Evolutionary conservation across 2,888 invertebrate genomes (phyloP).

Genomic region (Ornithoptera alexandrae): DNA sequence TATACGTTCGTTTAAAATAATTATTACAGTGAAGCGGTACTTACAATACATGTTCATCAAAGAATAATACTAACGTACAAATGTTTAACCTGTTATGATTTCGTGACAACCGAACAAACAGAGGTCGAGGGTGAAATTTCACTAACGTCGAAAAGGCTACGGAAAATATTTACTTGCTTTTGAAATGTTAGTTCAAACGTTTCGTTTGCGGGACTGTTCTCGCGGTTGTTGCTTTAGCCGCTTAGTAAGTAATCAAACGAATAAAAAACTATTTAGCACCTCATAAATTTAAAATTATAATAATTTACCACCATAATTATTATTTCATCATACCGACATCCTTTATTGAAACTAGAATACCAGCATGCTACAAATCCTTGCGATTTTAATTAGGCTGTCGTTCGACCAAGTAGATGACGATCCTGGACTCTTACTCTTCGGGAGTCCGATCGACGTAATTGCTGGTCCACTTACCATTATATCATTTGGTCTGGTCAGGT

Average conservation of each 20-base stretch:
- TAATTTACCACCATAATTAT: no score
- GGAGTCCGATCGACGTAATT: no score
- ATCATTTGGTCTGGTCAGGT: no score
- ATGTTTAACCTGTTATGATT: conserved; percentile 24
- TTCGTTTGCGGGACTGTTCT: conserved; percentile 8
- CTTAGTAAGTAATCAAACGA: neutral
- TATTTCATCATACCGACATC: no score
- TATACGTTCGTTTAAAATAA: neutral
- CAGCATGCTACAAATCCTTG: no score
- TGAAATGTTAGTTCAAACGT: conserved; percentile 24
- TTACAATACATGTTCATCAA: neutral
- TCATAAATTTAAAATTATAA: no score
- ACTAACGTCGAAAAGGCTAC: conserved; percentile 5
- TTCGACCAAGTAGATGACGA: no score
- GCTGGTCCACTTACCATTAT: no score
- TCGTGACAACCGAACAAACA: conserved; percentile 22
- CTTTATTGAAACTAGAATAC: no score
- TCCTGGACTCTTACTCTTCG: no score
- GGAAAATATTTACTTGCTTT: conserved; percentile 19
- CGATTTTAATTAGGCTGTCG: no score
- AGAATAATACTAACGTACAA: conserved; percentile 7
- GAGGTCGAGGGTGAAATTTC: conserved; percentile 18
- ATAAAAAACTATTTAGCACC: neutral
- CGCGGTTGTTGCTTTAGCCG: conserved; percentile 9
- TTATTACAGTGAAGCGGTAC: neutral